Evolutionary conservation across 2,113 vertebrate genomes (phyloP).

Genomic region (Caretta caretta): DNA sequence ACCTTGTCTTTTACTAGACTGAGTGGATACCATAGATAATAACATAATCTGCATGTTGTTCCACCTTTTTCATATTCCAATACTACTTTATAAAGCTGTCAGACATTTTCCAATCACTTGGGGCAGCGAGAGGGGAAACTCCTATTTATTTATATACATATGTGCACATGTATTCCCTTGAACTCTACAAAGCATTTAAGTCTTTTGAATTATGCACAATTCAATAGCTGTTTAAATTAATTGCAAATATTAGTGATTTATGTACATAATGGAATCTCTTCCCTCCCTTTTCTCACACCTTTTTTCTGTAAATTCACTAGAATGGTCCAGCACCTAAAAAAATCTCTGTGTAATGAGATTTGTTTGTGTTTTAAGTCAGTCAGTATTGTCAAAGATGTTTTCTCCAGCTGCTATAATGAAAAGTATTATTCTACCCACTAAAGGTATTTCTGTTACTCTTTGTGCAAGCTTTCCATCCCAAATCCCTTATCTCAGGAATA

Average conservation of each 20-base stretch:
- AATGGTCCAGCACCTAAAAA: not conserved
- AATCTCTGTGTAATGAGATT: not conserved
- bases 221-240: not conserved
- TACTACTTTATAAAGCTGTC: not conserved
- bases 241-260: not conserved
- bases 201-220: not conserved
- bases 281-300: not conserved
- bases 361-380: not conserved
- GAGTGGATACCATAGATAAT: not conserved
- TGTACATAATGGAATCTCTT: not conserved
- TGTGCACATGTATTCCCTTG: not conserved
- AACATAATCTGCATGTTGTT: not conserved
- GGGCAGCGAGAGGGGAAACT: not conserved
- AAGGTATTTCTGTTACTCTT: not conserved
- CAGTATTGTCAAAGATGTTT: not conserved
- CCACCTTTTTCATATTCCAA: not conserved
- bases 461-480: not conserved
- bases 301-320: not conserved
- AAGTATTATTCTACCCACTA: not conserved
- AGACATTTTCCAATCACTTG: not conserved
- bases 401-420: not conserved
- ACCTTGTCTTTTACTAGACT: constrained; percentile 33
- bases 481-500: not conserved
- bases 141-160: not conserved
- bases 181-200: not conserved